Conservation (phyloP, 2,888 invertebrate genomes). For the Morinoia aosen region DNA sequence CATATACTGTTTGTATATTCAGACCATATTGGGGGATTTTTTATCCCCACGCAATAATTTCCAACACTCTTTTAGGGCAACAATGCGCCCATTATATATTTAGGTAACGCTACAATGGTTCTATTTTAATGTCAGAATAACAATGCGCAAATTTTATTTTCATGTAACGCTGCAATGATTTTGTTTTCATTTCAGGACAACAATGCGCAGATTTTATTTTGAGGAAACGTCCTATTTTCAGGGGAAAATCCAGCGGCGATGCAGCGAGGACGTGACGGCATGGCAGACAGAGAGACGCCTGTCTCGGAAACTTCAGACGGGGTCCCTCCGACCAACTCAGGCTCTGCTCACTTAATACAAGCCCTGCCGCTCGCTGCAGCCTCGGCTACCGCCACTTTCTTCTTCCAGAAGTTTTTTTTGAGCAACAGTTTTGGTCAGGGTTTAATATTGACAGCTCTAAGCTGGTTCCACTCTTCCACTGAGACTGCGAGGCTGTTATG, state of each 20-base stretch:
- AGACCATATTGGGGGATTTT: too few relatives aligned
- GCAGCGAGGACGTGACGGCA: constrained; percentile 53
- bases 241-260: constrained; percentile 55
- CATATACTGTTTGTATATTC: too few relatives aligned
- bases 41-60: too few relatives aligned
- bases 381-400: neutral
- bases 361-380: neutral
- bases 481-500: neutral
- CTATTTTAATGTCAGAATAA: too few relatives aligned
- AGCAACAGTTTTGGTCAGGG: neutral
- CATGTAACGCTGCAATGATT: too few relatives aligned
- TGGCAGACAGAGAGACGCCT: constrained; percentile 22
- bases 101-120: too few relatives aligned
- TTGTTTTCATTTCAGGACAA: too few relatives aligned
- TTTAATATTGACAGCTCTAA: constrained; percentile 31
- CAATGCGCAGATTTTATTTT: too few relatives aligned
- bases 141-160: too few relatives aligned
- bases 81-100: too few relatives aligned
- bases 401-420: constrained; percentile 18
- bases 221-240: neutral
- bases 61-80: too few relatives aligned
- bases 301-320: neutral
- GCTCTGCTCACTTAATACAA: neutral
- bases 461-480: neutral
- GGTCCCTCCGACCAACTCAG: neutral